Percentiles rank a stretch among this genome's conserved stretches.
These are phyloP conservation scores for Elgaria multicarinata DNA, from an alignment of 2,113 vertebrate species.

Conservation along the genomic window DNA sequence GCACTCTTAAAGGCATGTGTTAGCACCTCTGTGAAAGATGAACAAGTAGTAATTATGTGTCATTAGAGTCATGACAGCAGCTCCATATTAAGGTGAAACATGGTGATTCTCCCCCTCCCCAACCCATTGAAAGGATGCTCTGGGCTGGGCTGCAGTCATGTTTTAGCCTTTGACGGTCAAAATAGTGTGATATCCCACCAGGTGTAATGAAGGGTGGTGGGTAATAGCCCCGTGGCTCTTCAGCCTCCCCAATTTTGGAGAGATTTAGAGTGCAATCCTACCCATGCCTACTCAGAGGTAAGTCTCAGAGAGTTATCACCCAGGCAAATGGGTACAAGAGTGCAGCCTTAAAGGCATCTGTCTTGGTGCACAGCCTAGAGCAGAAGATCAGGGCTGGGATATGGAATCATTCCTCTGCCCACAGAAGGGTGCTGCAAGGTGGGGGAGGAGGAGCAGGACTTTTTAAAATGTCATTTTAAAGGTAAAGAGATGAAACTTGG, in stretches of 20 bases:
- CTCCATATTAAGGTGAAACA: not conserved
- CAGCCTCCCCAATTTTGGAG: not conserved
- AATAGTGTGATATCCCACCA: not conserved
- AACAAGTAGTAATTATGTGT: conserved; percentile 69
- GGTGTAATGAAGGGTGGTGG: not conserved
- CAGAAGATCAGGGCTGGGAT: not conserved
- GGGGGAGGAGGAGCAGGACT: too few relatives aligned
- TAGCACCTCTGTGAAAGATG: conserved; percentile 71
- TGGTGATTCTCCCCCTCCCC: not conserved
- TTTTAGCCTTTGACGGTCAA: not conserved
- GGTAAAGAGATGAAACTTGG: too few relatives aligned
- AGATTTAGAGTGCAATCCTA: not conserved
- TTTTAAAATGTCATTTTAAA: too few relatives aligned
- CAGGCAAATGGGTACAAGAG: too few relatives aligned
- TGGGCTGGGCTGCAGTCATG: not conserved
- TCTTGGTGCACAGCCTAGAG: not conserved
- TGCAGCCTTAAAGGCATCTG: not conserved
- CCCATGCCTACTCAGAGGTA: too few relatives aligned
- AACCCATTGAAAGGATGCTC: not conserved
- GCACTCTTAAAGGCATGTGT: conserved; percentile 71
- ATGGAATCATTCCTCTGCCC: too few relatives aligned
- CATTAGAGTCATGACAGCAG: not conserved
- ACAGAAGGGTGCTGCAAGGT: too few relatives aligned
- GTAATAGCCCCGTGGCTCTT: not conserved
- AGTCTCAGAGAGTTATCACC: too few relatives aligned